Conservation (phyloP, 2,113 vertebrate genomes). For the Rhineura floridana region DNA sequence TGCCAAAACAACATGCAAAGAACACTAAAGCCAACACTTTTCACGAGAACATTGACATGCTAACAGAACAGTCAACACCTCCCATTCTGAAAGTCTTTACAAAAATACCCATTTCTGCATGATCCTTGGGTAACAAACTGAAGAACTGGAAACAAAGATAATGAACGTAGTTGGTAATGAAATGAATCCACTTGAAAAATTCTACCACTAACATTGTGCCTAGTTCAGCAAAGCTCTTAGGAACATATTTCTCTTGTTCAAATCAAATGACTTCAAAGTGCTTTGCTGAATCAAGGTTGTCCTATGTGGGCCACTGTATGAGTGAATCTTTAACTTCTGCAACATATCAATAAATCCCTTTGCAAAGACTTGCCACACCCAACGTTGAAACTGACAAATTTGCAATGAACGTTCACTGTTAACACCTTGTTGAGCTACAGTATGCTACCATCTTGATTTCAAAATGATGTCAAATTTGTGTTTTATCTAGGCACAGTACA, state of each 20-base stretch:
- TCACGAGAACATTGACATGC: constrained; percentile 64
- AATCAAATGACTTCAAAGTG: background rate
- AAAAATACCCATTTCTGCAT: constrained; percentile 52
- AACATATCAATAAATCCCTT: background rate
- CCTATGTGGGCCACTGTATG: fast-evolving
- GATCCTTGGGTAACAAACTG: constrained; percentile 37
- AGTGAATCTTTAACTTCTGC: background rate
- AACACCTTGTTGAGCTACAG: background rate
- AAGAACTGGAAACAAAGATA: constrained; percentile 38
- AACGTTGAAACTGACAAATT: background rate
- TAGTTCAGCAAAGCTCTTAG: constrained; percentile 36
- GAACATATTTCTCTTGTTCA: background rate
- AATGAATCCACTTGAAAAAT: background rate
- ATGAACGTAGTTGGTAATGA: constrained; percentile 37
- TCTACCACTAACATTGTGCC: background rate
- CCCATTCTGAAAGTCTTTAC: constrained; percentile 39
- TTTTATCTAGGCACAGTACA: background rate
- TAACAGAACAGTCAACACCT: constrained; percentile 52
- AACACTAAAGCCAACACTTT: constrained; percentile 55
- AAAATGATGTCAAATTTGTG: fast-evolving
- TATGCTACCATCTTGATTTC: background rate
- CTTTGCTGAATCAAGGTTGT: background rate
- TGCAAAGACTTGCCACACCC: background rate
- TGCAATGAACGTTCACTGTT: background rate
- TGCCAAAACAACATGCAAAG: constrained; percentile 71